phyloP scores from a whole-genome alignment of 2,888 invertebrate species.

The Andrena trimmerana region DNA sequence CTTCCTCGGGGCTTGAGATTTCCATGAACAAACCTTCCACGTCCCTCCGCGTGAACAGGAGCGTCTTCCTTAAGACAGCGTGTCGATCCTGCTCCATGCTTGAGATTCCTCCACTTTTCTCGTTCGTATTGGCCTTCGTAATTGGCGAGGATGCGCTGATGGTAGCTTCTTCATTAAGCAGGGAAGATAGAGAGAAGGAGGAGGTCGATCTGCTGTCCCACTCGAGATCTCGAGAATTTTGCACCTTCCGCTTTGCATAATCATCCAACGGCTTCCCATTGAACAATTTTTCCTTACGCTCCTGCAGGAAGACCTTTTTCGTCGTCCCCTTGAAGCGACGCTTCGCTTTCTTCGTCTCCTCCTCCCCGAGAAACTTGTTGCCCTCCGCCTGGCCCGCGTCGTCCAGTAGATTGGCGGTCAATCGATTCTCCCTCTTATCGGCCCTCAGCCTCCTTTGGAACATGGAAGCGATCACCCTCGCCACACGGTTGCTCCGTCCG shows the following conservation, averaged over 20 bases:
- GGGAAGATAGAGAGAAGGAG: constrained; percentile 12
- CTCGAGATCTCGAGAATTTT: constrained; percentile 1
- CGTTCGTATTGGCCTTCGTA: neutral
- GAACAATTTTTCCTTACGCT: neutral
- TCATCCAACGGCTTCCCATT: constrained; percentile 22
- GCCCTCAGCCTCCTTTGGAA: constrained; percentile 5
- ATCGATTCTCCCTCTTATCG: constrained; percentile 4
- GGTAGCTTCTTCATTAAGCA: neutral
- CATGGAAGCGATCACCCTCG: constrained; percentile 15
- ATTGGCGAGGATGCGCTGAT: constrained; percentile 27
- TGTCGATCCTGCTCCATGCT: neutral
- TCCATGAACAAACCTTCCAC: neutral
- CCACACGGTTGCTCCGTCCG: neutral
- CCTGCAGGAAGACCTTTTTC: neutral
- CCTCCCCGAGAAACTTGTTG: neutral
- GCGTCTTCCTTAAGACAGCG: neutral
- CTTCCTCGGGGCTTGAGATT: neutral
- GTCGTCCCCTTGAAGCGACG: neutral
- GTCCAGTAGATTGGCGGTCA: constrained; percentile 4
- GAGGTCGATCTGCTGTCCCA: constrained; percentile 3
- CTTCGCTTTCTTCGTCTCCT: neutral
- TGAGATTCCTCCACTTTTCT: neutral
- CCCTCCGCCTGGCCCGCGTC: neutral
- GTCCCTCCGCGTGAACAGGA: neutral
- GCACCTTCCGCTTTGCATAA: constrained; percentile 24